Evolutionary conservation across 2,797 vertebrate genomes (phyloP), one percentile per base, ranked within the genome.

Genomic region (Betta splendens): DNA sequence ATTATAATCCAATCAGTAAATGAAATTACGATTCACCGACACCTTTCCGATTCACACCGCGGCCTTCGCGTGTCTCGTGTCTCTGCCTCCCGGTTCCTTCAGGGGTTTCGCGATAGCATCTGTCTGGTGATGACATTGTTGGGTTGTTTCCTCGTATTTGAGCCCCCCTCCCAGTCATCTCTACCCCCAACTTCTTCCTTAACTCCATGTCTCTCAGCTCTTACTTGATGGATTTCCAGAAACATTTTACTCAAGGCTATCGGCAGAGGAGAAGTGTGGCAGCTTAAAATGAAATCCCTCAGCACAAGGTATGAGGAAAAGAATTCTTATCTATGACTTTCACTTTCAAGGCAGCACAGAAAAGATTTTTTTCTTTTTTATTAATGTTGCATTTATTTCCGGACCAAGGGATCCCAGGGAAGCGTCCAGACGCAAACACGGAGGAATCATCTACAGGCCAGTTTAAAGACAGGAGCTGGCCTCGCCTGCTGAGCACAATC

Each of bases 401-500:
- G 26, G 7, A 31, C 21, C 23, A 26, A 45, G 54, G 16, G 20
- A 61, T 65, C 26, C 31, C 42, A 64, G 54, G 59, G 40, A 54
- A 32, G 36, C 47, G 21, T 17, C 50, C 72, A 64, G 60, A 54
- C 52, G 43, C 38, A 68, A 80, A 70, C 62, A 71, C 45, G 33
- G 35, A 72, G 32, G 50, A 69, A 70, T 43, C 67, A 66, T 72
- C 68, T 47, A 50, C 58, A 37, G 61, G 57, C 65, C 25, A 70
- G 46, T 77, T 70, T 51, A 64, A 62, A 66, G 68, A 64, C 57
- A 62, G 56, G 75, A 58, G 63, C 17, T 9, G 6, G n/a, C 28
- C n/a, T 40, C 59, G 37, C 69, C 67, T 31, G 64, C 67, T 69
- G 79, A 3, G 66, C 5, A 69, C 72, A 81, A 83, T 83, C 73